Evolutionary conservation across 2,888 invertebrate genomes (phyloP).

Genomic region (Drosophila atroscutellata): DNA sequence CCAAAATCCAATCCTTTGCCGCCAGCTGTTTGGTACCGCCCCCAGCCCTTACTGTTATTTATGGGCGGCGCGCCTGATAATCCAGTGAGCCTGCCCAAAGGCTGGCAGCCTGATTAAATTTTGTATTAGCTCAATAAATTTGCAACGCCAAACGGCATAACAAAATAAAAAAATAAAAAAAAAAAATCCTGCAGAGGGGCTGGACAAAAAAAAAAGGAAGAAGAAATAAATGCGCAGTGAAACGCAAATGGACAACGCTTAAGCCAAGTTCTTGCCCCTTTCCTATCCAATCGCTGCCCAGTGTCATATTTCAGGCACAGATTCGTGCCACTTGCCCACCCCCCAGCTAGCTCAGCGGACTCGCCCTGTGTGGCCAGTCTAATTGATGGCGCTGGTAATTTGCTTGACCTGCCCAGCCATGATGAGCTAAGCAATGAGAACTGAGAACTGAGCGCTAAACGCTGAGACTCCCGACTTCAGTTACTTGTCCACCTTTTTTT

Average conservation of each 20-base stretch:
- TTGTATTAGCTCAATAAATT: constrained; percentile 79
- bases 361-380: constrained; percentile 27
- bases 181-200: not conserved
- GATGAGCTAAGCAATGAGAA: constrained; percentile 32
- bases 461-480: not conserved
- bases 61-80: constrained; percentile 73
- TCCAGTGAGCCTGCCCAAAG: constrained; percentile 52
- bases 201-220: not conserved
- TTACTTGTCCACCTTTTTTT: not conserved
- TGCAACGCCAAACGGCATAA: constrained; percentile 55
- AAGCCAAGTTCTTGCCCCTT: constrained; percentile 23
- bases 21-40: constrained; percentile 62
- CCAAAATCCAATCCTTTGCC: constrained; percentile 61
- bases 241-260: constrained; percentile 75
- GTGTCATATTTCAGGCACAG: constrained; percentile 69
- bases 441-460: not conserved
- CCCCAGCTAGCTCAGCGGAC: constrained; percentile 1
- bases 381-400: constrained; percentile 74
- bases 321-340: constrained; percentile 10
- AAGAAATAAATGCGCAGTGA: constrained; percentile 63
- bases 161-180: constrained; percentile 4
- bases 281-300: constrained; percentile 13
- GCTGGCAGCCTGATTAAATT: constrained; percentile 75
- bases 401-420: constrained; percentile 36
- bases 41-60: constrained; percentile 59